Base-by-base conservation (phyloP, 2,888 invertebrate species). In the Diarsia brunnea region DNA sequence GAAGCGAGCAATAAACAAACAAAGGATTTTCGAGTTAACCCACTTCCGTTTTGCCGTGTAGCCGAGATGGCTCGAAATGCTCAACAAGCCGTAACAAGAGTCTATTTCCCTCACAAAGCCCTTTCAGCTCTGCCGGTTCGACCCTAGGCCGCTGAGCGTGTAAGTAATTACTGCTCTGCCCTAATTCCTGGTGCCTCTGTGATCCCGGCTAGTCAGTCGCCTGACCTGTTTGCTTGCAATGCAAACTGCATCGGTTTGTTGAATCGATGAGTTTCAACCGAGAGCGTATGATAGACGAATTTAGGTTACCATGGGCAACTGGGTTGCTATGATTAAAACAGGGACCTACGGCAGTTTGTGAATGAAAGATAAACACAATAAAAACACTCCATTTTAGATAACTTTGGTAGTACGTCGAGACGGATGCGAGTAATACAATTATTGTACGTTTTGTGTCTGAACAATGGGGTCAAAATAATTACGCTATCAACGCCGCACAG, bases 111-210 rank as follows among this genome's bases (percentile, higher is more conserved):
- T 83, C 90, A 94, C 93, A 94, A 93, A 94, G 93, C 92, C 87
- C 90, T 92, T 94, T 94, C 92, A 93, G 92, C 91, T 90, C 92
- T 87, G 84, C 82, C 92, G 92, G 90, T 90, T 87, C 87, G 89
- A 88, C 92, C 92, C 89, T 87, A 86, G 85, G 80, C 85, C 88
- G 86, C 82, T 82, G 90, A 89, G 90, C 91, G 91, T 93, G 92
- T 92, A 92, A 94, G 93, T 94, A 94, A 95, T 94, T 94, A 93
- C 92, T 90, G 90, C 91, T 91, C 90, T 93, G 94, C 92, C 94
- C 95, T 89, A 94, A 93, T 95, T 95, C 92, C 92, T 90, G 89
- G 87, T 89, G 87, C 87, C 85, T 87, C 89, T 89, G 81, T 89
- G 89, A 88, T 91, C 91, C 89, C 85, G 81, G 84, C 89, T 87